Evolutionary conservation across 2,113 vertebrate genomes (phyloP).

Genomic region (Lagenorhynchus albirostris): DNA sequence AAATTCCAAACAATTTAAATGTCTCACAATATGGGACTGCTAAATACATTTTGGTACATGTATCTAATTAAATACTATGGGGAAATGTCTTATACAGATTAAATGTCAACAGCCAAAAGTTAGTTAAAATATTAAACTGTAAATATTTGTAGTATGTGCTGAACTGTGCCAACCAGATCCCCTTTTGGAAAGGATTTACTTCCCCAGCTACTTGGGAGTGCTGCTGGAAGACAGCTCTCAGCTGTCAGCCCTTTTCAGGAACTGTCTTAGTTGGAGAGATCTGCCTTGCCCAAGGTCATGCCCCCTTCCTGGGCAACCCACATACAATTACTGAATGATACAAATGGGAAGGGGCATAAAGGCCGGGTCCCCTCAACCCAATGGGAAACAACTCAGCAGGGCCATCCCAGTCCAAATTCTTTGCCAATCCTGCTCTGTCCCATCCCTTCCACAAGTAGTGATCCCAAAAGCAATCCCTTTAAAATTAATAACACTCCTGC

Average conservation of each 20-base stretch:
- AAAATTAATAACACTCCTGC: neutral
- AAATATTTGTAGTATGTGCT: neutral
- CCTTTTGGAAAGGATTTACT: neutral
- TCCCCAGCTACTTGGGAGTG: neutral
- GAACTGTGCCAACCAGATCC: neutral
- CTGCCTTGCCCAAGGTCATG: neutral
- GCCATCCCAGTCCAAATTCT: neutral
- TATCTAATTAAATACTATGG: neutral
- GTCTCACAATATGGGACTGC: neutral
- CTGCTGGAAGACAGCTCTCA: neutral
- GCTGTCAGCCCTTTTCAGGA: neutral
- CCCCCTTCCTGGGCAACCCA: neutral
- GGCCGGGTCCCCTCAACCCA: no score
- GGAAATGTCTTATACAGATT: neutral
- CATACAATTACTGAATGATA: neutral
- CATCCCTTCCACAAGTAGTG: neutral
- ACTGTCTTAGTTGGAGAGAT: neutral
- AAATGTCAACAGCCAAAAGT: neutral
- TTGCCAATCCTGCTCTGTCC: neutral
- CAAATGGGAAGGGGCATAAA: neutral
- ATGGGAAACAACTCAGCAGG: neutral
- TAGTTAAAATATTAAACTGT: constrained; percentile 34
- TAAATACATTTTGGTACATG: neutral
- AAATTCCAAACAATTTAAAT: neutral
- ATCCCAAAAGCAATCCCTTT: neutral